These are phyloP conservation scores for Perithous albicinctus DNA, from an alignment of 2,888 invertebrate species.

Conservation along the genomic window DNA sequence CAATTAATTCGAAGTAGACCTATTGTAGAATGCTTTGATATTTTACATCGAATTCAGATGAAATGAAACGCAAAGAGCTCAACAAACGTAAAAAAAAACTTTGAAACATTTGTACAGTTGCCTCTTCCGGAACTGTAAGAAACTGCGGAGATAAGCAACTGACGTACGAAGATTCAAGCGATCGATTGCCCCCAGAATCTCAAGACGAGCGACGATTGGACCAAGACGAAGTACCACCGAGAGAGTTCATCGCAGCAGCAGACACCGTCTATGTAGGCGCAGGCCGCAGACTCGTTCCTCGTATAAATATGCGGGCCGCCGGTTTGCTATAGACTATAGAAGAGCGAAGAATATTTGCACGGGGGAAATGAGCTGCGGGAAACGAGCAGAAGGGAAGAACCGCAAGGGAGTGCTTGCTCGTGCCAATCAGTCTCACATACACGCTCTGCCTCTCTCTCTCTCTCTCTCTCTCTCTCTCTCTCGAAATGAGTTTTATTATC, in stretches of 20 bases:
- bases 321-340: constrained; percentile 40
- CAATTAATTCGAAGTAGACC: constrained; percentile 11
- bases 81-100: neutral
- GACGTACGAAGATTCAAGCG: constrained; percentile 14
- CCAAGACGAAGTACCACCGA: constrained; percentile 17
- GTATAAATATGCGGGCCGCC: constrained; percentile 58
- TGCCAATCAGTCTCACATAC: constrained; percentile 55
- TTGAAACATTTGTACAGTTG: neutral
- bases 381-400: constrained; percentile 69
- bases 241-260: constrained; percentile 44
- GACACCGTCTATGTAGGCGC: constrained; percentile 30
- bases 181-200: constrained; percentile 25
- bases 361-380: constrained; percentile 73
- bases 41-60: constrained; percentile 6
- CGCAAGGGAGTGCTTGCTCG: constrained; percentile 63
- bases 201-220: constrained; percentile 20
- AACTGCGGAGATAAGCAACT: neutral
- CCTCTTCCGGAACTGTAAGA: neutral
- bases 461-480: constrained; percentile 33
- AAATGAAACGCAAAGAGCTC: neutral
- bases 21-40: neutral
- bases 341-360: constrained; percentile 74
- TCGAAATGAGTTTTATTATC: neutral
- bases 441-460: constrained; percentile 55
- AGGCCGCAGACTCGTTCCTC: constrained; percentile 42